phyloP scores from a whole-genome alignment of 2,113 vertebrate genomes.

The Siniperca chuatsi region DNA sequence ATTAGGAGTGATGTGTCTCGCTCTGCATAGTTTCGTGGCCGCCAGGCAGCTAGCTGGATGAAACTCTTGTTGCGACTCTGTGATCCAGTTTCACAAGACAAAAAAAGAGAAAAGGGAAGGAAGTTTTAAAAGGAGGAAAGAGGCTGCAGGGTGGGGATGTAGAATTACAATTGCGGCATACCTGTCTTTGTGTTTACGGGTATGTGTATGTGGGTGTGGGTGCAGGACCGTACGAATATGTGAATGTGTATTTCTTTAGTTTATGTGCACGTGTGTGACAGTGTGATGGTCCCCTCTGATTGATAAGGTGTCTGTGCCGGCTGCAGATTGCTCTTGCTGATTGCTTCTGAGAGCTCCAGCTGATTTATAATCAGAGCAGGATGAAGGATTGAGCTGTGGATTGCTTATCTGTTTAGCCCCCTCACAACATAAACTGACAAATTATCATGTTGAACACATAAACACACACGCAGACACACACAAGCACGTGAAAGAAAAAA shows the following conservation, averaged over 20 bases:
- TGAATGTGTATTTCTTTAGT: slow-evolving; percentile 56
- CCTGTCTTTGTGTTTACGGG: slow-evolving; percentile 53
- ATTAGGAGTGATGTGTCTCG: slow-evolving; percentile 81
- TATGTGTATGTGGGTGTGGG: slow-evolving; percentile 21
- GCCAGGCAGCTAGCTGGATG: slow-evolving; percentile 70
- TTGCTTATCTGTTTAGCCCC: slow-evolving; percentile 83
- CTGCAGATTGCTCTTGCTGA: slow-evolving; percentile 83
- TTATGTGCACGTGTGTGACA: slow-evolving; percentile 65
- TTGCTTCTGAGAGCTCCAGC: slow-evolving; percentile 82
- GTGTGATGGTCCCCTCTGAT: slow-evolving; percentile 82
- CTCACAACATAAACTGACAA: slow-evolving; percentile 81
- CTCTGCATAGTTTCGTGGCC: slow-evolving; percentile 50
- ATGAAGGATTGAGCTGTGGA: slow-evolving; percentile 82
- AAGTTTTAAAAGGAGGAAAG: slow-evolving; percentile 52
- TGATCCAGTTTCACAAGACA: slow-evolving; percentile 65
- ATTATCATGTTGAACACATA: slow-evolving; percentile 79
- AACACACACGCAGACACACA: slow-evolving; percentile 30
- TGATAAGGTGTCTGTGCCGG: slow-evolving; percentile 82
- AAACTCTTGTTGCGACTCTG: slow-evolving; percentile 61
- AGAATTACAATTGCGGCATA: slow-evolving; percentile 62
- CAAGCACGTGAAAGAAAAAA: slow-evolving; percentile 36
- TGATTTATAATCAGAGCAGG: slow-evolving; percentile 84
- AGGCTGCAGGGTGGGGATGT: slow-evolving; percentile 51
- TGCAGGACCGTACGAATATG: slow-evolving; percentile 35
- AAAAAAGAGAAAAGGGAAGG: slow-evolving; percentile 38